These are phyloP conservation scores for Carcina quercana DNA, from an alignment of 2,888 invertebrate species.

Conservation along the genomic window DNA sequence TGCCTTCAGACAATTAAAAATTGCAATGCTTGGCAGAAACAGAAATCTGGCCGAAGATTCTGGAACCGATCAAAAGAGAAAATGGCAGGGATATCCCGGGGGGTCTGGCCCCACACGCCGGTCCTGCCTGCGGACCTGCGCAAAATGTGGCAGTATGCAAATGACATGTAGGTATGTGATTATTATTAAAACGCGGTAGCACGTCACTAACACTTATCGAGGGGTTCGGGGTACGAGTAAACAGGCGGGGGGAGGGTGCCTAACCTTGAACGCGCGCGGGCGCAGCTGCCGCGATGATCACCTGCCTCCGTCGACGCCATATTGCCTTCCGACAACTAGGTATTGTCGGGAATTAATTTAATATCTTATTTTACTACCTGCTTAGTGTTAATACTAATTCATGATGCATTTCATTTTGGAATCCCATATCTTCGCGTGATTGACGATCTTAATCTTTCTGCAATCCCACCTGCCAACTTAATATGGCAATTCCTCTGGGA, in stretches of 20 bases:
- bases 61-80: neutral
- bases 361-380: too few species aligned
- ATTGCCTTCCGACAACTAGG: slow-evolving; percentile 54
- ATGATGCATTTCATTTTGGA: too few species aligned
- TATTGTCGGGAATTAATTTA: too few species aligned
- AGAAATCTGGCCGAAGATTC: neutral
- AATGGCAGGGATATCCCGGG: too few species aligned
- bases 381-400: too few species aligned
- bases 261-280: slow-evolving; percentile 53
- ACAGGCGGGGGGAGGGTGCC: slow-evolving; percentile 47
- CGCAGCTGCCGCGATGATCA: slow-evolving; percentile 59
- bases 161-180: neutral
- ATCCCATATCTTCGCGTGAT: too few species aligned
- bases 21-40: neutral
- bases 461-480: too few species aligned
- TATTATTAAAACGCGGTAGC: slow-evolving; percentile 13
- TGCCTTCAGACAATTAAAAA: neutral
- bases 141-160: neutral
- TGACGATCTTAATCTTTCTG: too few species aligned
- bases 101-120: too few species aligned
- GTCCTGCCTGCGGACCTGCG: neutral
- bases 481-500: too few species aligned
- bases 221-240: slow-evolving; percentile 33
- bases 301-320: slow-evolving; percentile 57
- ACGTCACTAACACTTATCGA: slow-evolving; percentile 49